A percentile compares a stretch with the other conserved stretches of the same genome.
Evolutionary conservation across 2,888 invertebrate genomes (phyloP).

Genomic region (Mactromeris polynyma): DNA sequence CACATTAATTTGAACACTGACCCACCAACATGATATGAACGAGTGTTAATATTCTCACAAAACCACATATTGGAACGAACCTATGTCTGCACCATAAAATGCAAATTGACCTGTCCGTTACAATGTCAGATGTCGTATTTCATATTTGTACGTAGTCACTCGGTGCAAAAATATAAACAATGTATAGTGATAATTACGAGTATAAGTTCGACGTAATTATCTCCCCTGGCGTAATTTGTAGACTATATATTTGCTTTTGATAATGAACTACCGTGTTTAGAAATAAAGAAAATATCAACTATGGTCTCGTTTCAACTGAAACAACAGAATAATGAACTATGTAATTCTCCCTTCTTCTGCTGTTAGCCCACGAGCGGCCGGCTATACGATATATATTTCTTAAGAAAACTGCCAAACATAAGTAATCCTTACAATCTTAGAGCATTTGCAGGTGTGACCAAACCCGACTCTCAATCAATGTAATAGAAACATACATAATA

Average conservation of each 20-base stretch:
- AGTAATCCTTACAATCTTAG: too few relatives aligned
- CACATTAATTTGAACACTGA: too few relatives aligned
- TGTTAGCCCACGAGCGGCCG: not conserved
- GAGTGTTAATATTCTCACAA: conserved; percentile 2
- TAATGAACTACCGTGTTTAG: too few relatives aligned
- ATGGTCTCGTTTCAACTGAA: too few relatives aligned
- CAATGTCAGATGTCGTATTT: not conserved
- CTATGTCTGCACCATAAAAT: not conserved
- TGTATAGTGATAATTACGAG: not conserved
- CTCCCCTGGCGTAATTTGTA: not conserved
- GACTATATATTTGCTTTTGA: too few relatives aligned
- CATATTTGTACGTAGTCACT: not conserved
- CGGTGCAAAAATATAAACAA: conserved; percentile 1
- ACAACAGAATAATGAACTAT: too few relatives aligned
- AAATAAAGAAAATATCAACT: too few relatives aligned
- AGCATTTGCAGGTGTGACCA: too few relatives aligned
- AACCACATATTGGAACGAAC: not conserved
- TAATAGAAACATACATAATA: too few relatives aligned
- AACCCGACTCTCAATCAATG: too few relatives aligned
- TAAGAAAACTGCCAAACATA: too few relatives aligned
- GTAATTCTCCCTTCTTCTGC: not conserved
- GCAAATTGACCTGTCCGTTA: conserved; percentile 15
- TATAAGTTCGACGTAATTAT: not conserved
- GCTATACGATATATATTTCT: too few relatives aligned
- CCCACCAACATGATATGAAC: not conserved